Evolutionary conservation across 92 coral and sea anemone species (phyloP), one percentile per base, ranked within the genome.

Genomic region (Palythoa grandiflora): DNA sequence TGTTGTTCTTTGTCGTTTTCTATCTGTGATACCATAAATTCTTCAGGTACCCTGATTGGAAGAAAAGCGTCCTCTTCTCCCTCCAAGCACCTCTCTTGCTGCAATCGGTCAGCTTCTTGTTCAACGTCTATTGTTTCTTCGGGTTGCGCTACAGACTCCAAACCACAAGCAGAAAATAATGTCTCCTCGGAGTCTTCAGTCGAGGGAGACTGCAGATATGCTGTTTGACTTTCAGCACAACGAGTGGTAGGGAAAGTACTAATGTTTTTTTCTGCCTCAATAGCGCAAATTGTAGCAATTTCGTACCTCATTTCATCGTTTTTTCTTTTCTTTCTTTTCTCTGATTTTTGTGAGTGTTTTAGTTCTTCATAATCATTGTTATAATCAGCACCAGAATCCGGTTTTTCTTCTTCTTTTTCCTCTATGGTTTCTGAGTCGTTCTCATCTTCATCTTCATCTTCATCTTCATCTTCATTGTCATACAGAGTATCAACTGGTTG

Each of bases 361-460:
- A 38, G 16, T 68, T 47, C 79, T 51, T 80, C 87, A 66, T 70
- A 53, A 15, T 83, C 75, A 13, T 8, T 63, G 9, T 11, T 57
- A 1, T 38, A 60, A 61, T 73, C 57, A 38, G n/a, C 87, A 38
- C 48, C 54, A 5, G 40, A 57, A 38, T 39, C 72, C 0, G 38
- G 73, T 15, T 52, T 21, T 76, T 77, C 47, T 77, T 10, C 17
- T 11, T 47, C 60, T 65, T 20, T 47, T 77, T 87, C 87, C 57
- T 88, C 91, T 75, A 93, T 79, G 12, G 76, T 88, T 47, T 83
- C 92, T 3, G 87, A 77, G 20, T 78, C 53, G 17, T 96, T 93
- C 36, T 88, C 93, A 61, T 95, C 96, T 8, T 85, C 76, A 71
- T 95, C 93, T 3, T 89, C 92, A 5, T 93, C 83, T 1, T 65